These are phyloP conservation scores for Nesidiocoris tenuis DNA, from an alignment of 2,888 invertebrate species.

Conservation along the genomic window DNA sequence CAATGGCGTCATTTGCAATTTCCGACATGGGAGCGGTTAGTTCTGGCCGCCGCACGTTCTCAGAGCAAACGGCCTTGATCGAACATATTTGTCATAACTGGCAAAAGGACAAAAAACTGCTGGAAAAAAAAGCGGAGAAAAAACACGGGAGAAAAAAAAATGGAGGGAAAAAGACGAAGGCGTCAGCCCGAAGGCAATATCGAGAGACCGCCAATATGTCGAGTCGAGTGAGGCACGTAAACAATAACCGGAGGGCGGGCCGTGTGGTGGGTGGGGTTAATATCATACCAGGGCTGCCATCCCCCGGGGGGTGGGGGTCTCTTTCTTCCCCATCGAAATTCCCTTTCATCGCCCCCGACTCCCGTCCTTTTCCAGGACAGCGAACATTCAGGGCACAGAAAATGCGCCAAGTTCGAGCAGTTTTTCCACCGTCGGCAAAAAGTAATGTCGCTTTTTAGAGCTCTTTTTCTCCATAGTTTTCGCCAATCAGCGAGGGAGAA, in stretches of 20 bases:
- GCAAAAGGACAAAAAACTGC: neutral
- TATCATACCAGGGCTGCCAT: conserved; percentile 18
- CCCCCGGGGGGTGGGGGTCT: too few relatives aligned
- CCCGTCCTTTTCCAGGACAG: neutral
- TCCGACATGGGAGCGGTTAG: too few relatives aligned
- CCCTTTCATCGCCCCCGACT: neutral
- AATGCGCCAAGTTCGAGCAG: neutral
- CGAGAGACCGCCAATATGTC: conserved; percentile 43
- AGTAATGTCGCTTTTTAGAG: neutral
- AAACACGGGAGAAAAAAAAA: conserved; percentile 20
- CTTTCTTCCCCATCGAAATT: neutral
- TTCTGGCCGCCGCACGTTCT: too few relatives aligned
- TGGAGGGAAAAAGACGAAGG: neutral
- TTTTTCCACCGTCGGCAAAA: neutral
- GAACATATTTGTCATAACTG: conserved; percentile 26
- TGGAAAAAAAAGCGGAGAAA: conserved; percentile 1
- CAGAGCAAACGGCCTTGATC: conserved; percentile 6
- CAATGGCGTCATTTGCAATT: too few relatives aligned
- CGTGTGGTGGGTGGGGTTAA: neutral
- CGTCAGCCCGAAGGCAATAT: conserved; percentile 31
- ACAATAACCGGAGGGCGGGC: conserved; percentile 38
- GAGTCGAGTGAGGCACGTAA: conserved; percentile 42
- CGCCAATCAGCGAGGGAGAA: neutral
- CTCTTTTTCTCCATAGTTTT: neutral
- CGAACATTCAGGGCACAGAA: neutral